These are phyloP conservation scores for Drosophila formosana DNA, from an alignment of 2,888 invertebrate species.

Conservation along the genomic window DNA sequence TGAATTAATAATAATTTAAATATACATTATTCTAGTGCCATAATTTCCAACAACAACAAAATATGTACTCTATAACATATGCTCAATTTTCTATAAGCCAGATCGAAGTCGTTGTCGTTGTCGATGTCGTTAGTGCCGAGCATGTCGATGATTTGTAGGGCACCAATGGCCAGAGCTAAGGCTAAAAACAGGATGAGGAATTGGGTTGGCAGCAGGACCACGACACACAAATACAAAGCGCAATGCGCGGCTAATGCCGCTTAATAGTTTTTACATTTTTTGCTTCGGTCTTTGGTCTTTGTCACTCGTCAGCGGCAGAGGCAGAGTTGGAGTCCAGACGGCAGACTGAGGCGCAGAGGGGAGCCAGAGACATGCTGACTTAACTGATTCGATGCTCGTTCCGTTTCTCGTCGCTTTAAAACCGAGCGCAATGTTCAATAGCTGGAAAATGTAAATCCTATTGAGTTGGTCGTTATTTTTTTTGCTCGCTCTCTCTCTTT, in stretches of 20 bases:
- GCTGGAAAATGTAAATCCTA: conserved; percentile 79
- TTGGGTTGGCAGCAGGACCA: conserved; percentile 40
- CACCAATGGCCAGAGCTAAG: neutral
- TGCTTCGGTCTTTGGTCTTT: conserved; percentile 54
- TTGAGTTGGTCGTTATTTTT: conserved; percentile 60
- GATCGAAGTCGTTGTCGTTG: neutral
- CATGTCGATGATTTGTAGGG: conserved; percentile 43
- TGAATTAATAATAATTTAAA: no score
- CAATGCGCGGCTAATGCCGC: conserved; percentile 75
- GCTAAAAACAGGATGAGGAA: conserved; percentile 25
- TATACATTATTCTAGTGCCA: no score
- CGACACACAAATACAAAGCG: conserved; percentile 74
- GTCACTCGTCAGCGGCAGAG: conserved; percentile 29
- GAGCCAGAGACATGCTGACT: conserved; percentile 67
- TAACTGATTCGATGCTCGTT: conserved; percentile 68
- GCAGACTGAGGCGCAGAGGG: neutral
- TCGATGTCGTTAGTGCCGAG: conserved; percentile 38
- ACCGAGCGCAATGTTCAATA: conserved; percentile 66
- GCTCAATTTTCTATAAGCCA: neutral
- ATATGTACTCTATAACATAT: neutral
- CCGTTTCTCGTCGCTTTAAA: conserved; percentile 51
- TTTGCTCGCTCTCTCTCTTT: conserved; percentile 14
- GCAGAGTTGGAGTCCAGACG: neutral
- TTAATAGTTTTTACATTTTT: conserved; percentile 80
- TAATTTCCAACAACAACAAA: no score